A percentile compares a stretch with the other conserved stretches of the same genome.
Conservation (phyloP, 2,888 invertebrate species). For the Tridacna crocea region DNA sequence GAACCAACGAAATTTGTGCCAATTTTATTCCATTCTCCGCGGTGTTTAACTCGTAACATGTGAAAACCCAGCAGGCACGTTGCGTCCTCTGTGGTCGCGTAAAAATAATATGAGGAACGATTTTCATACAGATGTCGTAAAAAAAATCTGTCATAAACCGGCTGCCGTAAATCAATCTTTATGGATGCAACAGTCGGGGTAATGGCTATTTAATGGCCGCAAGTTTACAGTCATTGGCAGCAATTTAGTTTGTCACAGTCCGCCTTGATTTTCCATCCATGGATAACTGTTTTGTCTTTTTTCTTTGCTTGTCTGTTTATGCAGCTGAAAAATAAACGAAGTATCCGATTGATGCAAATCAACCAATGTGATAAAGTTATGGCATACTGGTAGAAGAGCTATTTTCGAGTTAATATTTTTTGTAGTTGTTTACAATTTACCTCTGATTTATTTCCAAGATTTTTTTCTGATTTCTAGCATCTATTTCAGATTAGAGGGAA, state of each 20-base stretch:
- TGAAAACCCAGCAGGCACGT: constrained; percentile 44
- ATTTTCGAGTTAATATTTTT: too few species aligned
- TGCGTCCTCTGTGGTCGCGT: background rate
- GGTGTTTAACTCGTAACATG: constrained; percentile 50
- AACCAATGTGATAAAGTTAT: too few species aligned
- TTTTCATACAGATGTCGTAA: constrained; percentile 37
- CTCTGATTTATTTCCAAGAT: too few species aligned
- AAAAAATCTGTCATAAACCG: constrained; percentile 25
- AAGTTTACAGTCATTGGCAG: constrained; percentile 15
- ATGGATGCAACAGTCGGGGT: constrained; percentile 38
- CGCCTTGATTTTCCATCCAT: background rate
- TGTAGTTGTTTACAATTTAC: too few species aligned
- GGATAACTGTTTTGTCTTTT: too few species aligned
- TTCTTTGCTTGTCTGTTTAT: too few species aligned
- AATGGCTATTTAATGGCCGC: constrained; percentile 37
- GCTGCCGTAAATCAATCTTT: constrained; percentile 49
- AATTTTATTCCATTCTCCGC: constrained; percentile 35
- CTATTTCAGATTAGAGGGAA: too few species aligned
- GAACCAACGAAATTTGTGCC: constrained; percentile 44
- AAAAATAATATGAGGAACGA: constrained; percentile 22
- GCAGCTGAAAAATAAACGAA: too few species aligned
- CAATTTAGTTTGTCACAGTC: constrained; percentile 9
- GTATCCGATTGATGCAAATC: too few species aligned
- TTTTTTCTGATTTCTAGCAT: too few species aligned
- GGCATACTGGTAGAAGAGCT: too few species aligned